phyloP scores from a whole-genome alignment of 2,113 vertebrate genomes.

The Tragelaphus imberbis region DNA sequence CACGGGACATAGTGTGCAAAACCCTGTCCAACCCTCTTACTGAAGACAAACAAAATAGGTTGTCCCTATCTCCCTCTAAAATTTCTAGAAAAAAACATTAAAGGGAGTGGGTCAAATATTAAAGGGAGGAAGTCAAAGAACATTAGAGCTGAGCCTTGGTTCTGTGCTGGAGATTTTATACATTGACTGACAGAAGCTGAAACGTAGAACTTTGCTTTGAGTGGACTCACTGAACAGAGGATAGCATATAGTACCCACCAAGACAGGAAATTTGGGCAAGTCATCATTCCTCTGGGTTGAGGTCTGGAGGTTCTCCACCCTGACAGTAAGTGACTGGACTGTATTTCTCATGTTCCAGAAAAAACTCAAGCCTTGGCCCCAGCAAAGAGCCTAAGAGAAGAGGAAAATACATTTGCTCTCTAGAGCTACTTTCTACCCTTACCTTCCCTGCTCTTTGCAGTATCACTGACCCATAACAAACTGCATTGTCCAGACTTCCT shows the following conservation, averaged over 20 bases:
- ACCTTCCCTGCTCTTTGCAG: not conserved
- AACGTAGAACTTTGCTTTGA: not conserved
- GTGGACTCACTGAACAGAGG: not conserved
- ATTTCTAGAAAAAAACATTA: not conserved
- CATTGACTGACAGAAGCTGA: not conserved
- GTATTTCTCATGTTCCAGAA: not conserved
- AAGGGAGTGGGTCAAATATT: not conserved
- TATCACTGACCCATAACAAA: not conserved
- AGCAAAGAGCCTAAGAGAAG: not conserved
- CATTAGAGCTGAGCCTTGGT: not conserved
- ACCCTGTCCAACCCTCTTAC: not conserved
- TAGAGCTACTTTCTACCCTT: not conserved
- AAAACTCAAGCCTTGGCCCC: not conserved
- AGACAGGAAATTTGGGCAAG: not conserved
- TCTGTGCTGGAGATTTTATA: not conserved
- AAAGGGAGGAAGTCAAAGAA: not conserved
- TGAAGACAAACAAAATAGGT: not conserved
- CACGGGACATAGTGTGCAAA: not conserved
- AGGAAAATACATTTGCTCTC: not conserved
- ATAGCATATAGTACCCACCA: not conserved
- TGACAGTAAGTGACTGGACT: not conserved
- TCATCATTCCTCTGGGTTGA: not conserved
- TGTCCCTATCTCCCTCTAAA: not conserved
- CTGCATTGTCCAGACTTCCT: accelerated
- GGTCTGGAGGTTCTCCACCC: not conserved